Percentiles rank a stretch among this genome's conserved stretches.
Conservation (phyloP, 2,113 vertebrate genomes). For the Indicator indicator region DNA sequence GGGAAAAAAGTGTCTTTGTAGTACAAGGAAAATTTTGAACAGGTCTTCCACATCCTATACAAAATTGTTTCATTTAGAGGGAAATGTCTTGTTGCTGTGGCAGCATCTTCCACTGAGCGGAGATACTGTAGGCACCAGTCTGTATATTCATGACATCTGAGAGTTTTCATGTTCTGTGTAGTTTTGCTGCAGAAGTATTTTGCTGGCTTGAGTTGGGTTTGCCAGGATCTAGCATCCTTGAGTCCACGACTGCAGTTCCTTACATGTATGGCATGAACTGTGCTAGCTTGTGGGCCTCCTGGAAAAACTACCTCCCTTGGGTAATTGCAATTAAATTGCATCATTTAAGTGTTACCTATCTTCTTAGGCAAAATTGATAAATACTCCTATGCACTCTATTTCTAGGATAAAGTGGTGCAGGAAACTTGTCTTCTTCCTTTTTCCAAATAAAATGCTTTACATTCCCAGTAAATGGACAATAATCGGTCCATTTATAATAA, state of each 20-base stretch:
- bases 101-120: neutral
- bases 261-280: neutral
- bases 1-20: neutral
- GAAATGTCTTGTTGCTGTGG: neutral
- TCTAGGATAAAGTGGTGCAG: neutral
- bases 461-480: neutral
- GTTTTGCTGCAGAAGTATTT: neutral
- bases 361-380: neutral
- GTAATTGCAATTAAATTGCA: accelerated
- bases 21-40: neutral
- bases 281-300: neutral
- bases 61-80: neutral
- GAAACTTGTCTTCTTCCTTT: neutral
- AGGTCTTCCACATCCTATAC: neutral
- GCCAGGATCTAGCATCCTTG: neutral
- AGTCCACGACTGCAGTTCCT: neutral
- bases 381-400: neutral
- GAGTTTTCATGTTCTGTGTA: neutral
- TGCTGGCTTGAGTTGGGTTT: neutral
- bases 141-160: neutral
- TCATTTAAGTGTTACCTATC: neutral
- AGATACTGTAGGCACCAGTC: neutral
- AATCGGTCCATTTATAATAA: neutral
- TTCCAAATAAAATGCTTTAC: neutral
- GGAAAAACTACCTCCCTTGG: neutral